phyloP scores from a whole-genome alignment of 2,797 vertebrate species.

The Propithecus deckenii region DNA sequence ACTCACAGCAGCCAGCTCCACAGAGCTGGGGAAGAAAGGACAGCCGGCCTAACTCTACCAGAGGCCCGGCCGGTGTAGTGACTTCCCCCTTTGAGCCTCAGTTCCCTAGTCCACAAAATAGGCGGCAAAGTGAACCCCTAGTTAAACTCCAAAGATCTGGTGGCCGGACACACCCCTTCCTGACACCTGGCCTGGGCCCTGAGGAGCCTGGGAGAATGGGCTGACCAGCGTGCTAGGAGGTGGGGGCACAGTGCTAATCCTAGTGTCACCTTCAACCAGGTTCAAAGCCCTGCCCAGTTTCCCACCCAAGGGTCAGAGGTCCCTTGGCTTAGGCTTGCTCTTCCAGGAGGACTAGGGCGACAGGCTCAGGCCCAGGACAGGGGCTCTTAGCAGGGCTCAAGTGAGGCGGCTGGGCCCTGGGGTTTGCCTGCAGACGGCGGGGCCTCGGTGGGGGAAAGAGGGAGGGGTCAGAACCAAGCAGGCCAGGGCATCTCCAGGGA shows the following conservation, averaged over 20 bases:
- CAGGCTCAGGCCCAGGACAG: not conserved
- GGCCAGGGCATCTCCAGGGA: not conserved
- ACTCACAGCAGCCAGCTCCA: not conserved
- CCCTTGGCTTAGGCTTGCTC: conserved; percentile 24
- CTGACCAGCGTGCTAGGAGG: not conserved
- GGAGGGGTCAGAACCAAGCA: not conserved
- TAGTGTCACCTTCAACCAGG: not conserved
- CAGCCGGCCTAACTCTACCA: not conserved
- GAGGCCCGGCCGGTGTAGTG: not conserved
- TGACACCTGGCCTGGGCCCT: conserved; percentile 36
- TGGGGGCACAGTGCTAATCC: not conserved
- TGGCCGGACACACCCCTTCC: conserved; percentile 65
- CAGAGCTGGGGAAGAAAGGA: not conserved
- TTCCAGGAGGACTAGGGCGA: not conserved
- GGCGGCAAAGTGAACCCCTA: not conserved
- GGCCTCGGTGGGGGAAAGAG: not conserved
- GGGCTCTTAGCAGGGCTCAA: not conserved
- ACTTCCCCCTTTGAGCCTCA: not conserved
- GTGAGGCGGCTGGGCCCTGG: not conserved
- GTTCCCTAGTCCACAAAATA: not conserved
- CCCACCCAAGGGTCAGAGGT: conserved; percentile 63
- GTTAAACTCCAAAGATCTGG: conserved; percentile 31
- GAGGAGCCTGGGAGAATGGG: not conserved
- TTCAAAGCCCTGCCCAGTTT: not conserved
- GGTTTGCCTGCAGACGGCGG: not conserved